phyloP scores from a whole-genome alignment of 2,888 invertebrate genomes.

The Galerucella pusilla region DNA sequence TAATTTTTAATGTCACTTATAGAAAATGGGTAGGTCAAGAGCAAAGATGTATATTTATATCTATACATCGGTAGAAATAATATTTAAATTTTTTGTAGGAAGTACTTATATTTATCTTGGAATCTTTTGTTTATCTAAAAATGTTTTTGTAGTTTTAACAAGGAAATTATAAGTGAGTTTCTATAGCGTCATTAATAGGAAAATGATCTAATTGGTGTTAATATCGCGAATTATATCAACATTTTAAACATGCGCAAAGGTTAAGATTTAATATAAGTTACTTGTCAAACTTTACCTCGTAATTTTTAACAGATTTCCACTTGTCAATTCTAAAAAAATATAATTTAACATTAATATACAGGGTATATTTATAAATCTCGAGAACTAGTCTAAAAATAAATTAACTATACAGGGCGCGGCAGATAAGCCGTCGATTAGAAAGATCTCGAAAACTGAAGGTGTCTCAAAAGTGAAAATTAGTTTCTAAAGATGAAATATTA shows the following conservation, averaged over 20 bases:
- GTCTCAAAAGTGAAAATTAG: too few relatives aligned
- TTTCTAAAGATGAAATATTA: too few relatives aligned
- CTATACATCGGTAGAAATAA: neutral
- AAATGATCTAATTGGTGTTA: neutral
- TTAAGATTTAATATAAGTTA: neutral
- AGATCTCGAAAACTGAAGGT: too few relatives aligned
- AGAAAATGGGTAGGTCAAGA: slow-evolving; percentile 25
- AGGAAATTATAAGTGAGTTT: neutral
- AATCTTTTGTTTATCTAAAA: slow-evolving; percentile 1
- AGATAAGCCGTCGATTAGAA: too few relatives aligned
- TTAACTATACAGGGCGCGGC: too few relatives aligned
- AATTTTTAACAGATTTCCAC: too few relatives aligned
- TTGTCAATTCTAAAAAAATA: too few relatives aligned
- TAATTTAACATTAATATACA: too few relatives aligned
- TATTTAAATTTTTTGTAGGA: neutral
- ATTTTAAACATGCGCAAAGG: neutral
- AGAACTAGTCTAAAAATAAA: too few relatives aligned
- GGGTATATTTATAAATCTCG: too few relatives aligned
- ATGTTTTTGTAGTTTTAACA: slow-evolving; percentile 2
- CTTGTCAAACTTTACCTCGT: too few relatives aligned
- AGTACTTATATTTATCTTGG: neutral
- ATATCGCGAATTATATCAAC: neutral
- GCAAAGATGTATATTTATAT: neutral
- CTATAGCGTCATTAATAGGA: neutral
- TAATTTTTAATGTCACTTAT: neutral